phyloP scores from a whole-genome alignment of 2,113 vertebrate genomes.

The Loxodonta africana region DNA sequence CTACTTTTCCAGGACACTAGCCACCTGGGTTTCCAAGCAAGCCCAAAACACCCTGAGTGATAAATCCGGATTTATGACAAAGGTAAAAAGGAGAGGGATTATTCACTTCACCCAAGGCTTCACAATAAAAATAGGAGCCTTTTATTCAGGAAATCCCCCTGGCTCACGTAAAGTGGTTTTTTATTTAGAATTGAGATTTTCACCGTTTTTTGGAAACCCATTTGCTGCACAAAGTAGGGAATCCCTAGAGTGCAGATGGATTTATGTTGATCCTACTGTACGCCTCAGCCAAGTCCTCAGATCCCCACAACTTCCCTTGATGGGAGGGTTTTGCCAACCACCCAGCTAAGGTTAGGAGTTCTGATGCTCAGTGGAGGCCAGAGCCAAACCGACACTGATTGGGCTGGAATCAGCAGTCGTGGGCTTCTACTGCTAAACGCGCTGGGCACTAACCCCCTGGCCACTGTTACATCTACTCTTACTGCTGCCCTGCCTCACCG shows the following conservation, averaged over 20 bases:
- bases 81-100: slow-evolving; percentile 57
- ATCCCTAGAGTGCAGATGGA: neutral
- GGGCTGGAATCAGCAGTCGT: neutral
- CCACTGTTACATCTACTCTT: neutral
- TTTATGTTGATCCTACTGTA: neutral
- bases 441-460: neutral
- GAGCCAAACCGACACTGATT: neutral
- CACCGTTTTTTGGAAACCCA: neutral
- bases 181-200: slow-evolving; percentile 61
- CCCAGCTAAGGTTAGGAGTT: neutral
- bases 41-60: slow-evolving; percentile 23
- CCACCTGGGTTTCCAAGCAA: slow-evolving; percentile 58
- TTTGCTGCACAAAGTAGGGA: slow-evolving; percentile 35
- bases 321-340: neutral
- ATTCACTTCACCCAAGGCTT: slow-evolving; percentile 39
- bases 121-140: slow-evolving; percentile 54
- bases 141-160: slow-evolving; percentile 62
- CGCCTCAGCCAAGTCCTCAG: neutral
- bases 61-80: slow-evolving; percentile 60
- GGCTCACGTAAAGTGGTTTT: slow-evolving; percentile 51
- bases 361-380: neutral
- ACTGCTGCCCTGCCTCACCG: neutral
- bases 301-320: neutral
- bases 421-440: neutral
- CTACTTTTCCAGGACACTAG: slow-evolving; percentile 45